Conservation (phyloP, 2,113 vertebrate species). For the Pteropus alecto region DNA sequence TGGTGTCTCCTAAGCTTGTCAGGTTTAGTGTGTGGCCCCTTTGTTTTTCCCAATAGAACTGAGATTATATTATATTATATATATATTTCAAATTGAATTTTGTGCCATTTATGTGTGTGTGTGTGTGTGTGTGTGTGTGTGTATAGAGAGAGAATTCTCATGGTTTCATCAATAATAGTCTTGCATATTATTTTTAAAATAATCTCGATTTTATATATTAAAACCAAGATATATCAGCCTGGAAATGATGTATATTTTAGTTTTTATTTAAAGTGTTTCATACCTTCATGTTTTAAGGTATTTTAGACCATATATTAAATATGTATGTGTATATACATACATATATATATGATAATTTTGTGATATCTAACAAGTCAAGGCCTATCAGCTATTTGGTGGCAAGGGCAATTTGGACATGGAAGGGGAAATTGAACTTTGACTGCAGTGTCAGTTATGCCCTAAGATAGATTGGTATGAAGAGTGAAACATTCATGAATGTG, state of each 20-base stretch:
- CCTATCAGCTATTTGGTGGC: not conserved
- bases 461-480: not conserved
- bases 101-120: not conserved
- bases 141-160: not conserved
- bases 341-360: not conserved
- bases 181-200: not conserved
- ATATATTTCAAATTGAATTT: not conserved
- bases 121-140: no score
- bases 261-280: not conserved
- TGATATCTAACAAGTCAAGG: not conserved
- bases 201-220: conserved; percentile 8
- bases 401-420: not conserved
- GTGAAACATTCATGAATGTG: not conserved
- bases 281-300: not conserved
- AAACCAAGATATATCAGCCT: not conserved
- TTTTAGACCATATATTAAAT: not conserved
- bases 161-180: not conserved
- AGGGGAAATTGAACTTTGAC: not conserved
- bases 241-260: conserved; percentile 16
- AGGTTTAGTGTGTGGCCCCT: no score
- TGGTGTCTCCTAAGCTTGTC: no score
- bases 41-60: not conserved
- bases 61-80: not conserved
- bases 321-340: no score
- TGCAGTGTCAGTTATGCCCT: not conserved